Evolutionary conservation across 2,113 vertebrate genomes (phyloP), one percentile per base, ranked within the genome.

Genomic region (Isichthys henryi): DNA sequence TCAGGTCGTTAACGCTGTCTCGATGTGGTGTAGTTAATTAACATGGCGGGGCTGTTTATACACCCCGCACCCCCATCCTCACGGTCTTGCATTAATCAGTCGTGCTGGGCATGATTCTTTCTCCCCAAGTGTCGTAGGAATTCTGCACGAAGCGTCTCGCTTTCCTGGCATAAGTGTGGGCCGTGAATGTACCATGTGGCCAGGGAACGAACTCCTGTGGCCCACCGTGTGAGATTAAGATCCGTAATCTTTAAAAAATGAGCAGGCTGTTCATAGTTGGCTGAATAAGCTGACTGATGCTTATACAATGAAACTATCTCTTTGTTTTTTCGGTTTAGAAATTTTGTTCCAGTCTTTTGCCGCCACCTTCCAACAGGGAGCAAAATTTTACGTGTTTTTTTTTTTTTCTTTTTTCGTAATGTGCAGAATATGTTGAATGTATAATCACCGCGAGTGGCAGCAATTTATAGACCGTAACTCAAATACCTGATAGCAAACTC

Each of bases 1-100:
- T 27, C 45, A n/a, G 87, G 85, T 66, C 82, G 49, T 70, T 88
- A 70, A 87, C 27, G 48, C 82, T n/a, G 80, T 89, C 53, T 88
- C 4, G 50, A 50, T 9, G 13, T 13, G 45, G 56, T 35, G 49
- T 89, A 52, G 43, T 90, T 58, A 77, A 58, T 88, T 88, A 80
- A 52, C 90, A 70, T 84, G 58, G n/a, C 10, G 27, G 85, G 53
- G 88, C 48, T 58, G 77, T 88, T 52, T 77, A 31, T 50, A 23
- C 46, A 66, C 15, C 39, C 31, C 6, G 35, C 27, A 11, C 58
- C 23, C 11, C 6, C 17, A 46, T 50, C 45, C 35, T n/a, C 21
- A 70, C n/a, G 13, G 39, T 88, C 77, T 56, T 43, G 35, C 50
- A 56, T 87, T 53, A 87, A 35, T 87, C 49, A 56, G 48, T n/a